A percentile compares a stretch with the other conserved stretches of the same genome.
These are phyloP conservation scores for Centruroides sculpturatus DNA, from an alignment of 1,140 invertebrate species.

Conservation along the genomic window DNA sequence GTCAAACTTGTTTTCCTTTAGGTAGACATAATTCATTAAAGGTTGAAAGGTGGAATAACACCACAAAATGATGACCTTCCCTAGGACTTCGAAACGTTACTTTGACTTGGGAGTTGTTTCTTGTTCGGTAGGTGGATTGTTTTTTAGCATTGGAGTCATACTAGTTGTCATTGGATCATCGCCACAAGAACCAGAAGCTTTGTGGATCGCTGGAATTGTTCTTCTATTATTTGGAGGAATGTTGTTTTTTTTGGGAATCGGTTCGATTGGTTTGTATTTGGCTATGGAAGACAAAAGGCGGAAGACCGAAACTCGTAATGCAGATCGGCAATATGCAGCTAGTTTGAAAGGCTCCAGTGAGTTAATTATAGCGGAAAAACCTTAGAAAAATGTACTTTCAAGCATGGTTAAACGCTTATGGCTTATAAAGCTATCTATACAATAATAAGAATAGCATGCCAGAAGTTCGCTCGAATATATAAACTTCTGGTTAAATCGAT, in stretches of 20 bases:
- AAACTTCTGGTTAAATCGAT: no score
- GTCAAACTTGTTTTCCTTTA: no score
- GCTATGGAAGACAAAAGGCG: conserved; percentile 20
- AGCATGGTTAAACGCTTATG: no score
- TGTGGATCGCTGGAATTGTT: conserved; percentile 21
- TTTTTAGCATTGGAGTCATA: conserved; percentile 19
- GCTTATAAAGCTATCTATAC: no score
- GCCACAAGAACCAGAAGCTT: conserved; percentile 17
- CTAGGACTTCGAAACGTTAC: conserved; percentile 17
- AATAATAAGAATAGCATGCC: no score
- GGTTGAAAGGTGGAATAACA: no score
- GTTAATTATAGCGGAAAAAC: conserved; percentile 7
- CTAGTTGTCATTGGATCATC: conserved; percentile 20
- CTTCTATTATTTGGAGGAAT: conserved; percentile 18
- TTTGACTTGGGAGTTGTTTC: conserved; percentile 18
- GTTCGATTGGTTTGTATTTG: conserved; percentile 20
- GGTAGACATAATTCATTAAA: no score
- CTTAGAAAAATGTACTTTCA: no score
- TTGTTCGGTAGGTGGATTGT: conserved; percentile 17
- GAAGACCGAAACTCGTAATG: conserved; percentile 14
- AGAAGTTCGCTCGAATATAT: no score
- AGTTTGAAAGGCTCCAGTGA: conserved; percentile 14
- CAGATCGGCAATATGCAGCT: conserved; percentile 18
- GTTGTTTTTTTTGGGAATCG: conserved; percentile 20
- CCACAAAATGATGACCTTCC: neutral